Conservation (phyloP, 2,797 vertebrate species). For the Astyanax mexicanus region DNA sequence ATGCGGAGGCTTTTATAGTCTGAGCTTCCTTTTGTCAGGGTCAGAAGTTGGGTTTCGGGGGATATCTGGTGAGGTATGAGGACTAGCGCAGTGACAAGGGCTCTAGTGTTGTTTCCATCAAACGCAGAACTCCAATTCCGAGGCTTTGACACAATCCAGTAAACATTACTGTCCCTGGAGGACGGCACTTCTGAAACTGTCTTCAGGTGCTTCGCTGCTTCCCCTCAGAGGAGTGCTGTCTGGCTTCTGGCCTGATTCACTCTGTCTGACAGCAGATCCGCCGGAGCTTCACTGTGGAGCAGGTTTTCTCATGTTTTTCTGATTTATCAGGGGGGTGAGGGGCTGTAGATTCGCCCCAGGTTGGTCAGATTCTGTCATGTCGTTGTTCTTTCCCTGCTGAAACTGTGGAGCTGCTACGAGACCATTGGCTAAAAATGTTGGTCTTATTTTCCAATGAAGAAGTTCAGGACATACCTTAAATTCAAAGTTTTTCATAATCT, state of each 20-base stretch:
- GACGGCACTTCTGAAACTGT: conserved; percentile 23
- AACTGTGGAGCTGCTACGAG: conserved; percentile 25
- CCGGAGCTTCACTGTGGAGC: background rate
- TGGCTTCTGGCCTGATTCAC: conserved; percentile 15
- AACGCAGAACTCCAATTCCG: conserved; percentile 30
- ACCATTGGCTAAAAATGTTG: no score
- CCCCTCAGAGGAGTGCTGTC: conserved; percentile 27
- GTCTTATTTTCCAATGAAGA: no score
- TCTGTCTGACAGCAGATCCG: conserved; percentile 23
- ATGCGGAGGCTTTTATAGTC: background rate
- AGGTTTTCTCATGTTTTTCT: conserved; percentile 13
- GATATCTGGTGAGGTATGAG: background rate
- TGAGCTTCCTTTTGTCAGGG: conserved; percentile 25
- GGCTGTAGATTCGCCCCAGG: conserved; percentile 18
- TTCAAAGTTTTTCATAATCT: no score
- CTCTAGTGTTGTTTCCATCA: conserved; percentile 33
- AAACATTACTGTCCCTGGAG: conserved; percentile 26
- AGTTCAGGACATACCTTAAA: no score
- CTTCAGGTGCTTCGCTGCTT: conserved; percentile 32
- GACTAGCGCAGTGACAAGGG: conserved; percentile 2
- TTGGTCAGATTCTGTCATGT: conserved; percentile 37
- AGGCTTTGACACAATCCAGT: conserved; percentile 15
- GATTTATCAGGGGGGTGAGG: conserved; percentile 18
- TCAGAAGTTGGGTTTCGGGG: background rate
- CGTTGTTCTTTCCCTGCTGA: conserved; percentile 11